phyloP scores from a whole-genome alignment of 2,888 invertebrate species.

The Mythimna albipuncta region DNA sequence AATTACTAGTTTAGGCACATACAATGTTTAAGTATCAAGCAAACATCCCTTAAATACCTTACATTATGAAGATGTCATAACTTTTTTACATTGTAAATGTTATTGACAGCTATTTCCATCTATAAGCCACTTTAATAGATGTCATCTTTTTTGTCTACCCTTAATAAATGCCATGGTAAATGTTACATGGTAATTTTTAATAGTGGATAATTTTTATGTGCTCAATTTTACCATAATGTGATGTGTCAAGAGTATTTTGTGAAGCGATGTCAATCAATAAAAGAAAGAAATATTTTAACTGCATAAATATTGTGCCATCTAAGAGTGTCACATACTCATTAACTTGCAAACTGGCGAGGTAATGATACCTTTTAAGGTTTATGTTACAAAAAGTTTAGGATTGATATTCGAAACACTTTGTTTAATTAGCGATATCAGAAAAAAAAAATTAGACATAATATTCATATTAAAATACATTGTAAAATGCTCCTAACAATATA shows the following conservation, averaged over 20 bases:
- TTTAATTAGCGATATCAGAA: too few species aligned
- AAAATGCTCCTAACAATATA: too few species aligned
- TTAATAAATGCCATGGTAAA: slow-evolving; percentile 18
- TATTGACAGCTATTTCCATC: slow-evolving; percentile 25
- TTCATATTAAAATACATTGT: too few species aligned
- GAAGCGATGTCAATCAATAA: not conserved
- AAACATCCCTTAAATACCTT: not conserved
- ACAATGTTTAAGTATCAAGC: slow-evolving; percentile 12
- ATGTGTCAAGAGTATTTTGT: slow-evolving; percentile 18
- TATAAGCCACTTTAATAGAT: slow-evolving; percentile 29
- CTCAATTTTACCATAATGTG: slow-evolving; percentile 12
- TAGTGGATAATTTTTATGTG: slow-evolving; percentile 45
- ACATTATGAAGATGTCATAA: slow-evolving; percentile 52
- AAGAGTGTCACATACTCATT: too few species aligned
- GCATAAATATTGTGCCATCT: too few species aligned
- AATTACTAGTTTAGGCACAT: slow-evolving; percentile 13
- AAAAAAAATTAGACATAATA: too few species aligned
- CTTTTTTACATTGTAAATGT: slow-evolving; percentile 32
- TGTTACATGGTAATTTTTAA: slow-evolving; percentile 31
- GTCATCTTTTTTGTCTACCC: slow-evolving; percentile 28
- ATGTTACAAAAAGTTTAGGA: too few species aligned
- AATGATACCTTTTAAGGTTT: too few species aligned
- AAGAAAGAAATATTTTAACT: not conserved
- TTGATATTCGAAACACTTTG: too few species aligned
- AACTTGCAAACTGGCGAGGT: too few species aligned